These are phyloP conservation scores for Brachyopa scutellaris DNA, from an alignment of 2,888 invertebrate genomes.

Conservation along the genomic window DNA sequence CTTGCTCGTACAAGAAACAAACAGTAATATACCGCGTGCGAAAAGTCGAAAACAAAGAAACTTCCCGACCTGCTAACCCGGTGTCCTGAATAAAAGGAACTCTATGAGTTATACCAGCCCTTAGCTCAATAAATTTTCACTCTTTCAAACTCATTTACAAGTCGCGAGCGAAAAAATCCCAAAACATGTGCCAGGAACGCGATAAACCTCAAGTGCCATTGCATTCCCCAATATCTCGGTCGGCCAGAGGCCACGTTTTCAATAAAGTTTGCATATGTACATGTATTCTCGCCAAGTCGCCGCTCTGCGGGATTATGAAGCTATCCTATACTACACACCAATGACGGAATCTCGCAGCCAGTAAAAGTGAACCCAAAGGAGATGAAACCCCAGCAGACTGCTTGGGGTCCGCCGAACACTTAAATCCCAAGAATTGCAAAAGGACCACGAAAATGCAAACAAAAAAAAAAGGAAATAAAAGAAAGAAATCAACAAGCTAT, in stretches of 20 bases:
- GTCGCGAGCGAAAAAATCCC: constrained; percentile 64
- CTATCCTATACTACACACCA: constrained; percentile 42
- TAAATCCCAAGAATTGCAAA: constrained; percentile 71
- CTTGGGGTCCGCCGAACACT: constrained; percentile 79
- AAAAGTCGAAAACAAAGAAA: constrained; percentile 54
- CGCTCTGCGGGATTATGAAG: constrained; percentile 63
- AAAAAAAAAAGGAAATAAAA: constrained; percentile 49
- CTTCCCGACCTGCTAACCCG: constrained; percentile 78
- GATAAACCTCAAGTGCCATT: constrained; percentile 70
- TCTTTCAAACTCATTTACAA: constrained; percentile 75
- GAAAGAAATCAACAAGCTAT: constrained; percentile 68
- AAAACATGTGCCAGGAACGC: constrained; percentile 72
- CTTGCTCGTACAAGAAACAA: constrained; percentile 19
- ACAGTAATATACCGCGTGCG: constrained; percentile 54
- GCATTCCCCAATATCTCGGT: constrained; percentile 41
- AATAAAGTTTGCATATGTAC: constrained; percentile 61
- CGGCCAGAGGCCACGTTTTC: constrained; percentile 44
- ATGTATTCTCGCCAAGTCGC: constrained; percentile 26
- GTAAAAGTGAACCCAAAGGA: constrained; percentile 36
- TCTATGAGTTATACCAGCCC: constrained; percentile 81
- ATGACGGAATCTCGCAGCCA: neutral
- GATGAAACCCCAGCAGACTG: constrained; percentile 77
- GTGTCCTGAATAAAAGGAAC: constrained; percentile 74
- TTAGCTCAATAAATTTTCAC: constrained; percentile 81
- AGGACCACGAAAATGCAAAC: constrained; percentile 40